Evolutionary conservation across 2,113 vertebrate genomes (phyloP).

Genomic region (Pteropus alecto): DNA sequence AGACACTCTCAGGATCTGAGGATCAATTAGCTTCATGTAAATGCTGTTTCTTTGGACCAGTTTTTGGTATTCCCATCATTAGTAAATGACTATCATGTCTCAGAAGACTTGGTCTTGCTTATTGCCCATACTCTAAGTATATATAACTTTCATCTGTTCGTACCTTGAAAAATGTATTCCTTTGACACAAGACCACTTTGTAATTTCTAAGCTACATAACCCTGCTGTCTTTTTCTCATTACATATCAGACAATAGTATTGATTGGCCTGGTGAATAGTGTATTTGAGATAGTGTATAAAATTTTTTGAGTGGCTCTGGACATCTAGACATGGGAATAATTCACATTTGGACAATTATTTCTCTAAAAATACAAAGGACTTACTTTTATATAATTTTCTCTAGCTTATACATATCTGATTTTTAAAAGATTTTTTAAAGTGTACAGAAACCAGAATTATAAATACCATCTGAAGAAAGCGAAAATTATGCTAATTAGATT

Average conservation of each 20-base stretch:
- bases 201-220: neutral
- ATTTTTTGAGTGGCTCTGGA: neutral
- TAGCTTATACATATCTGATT: neutral
- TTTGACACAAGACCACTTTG: neutral
- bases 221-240: neutral
- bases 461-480: conserved; percentile 15
- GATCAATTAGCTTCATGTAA: neutral
- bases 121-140: conserved; percentile 8
- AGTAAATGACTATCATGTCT: neutral
- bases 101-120: conserved; percentile 16
- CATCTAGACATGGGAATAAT: neutral
- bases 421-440: neutral
- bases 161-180: conserved; percentile 9
- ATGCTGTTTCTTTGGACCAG: neutral
- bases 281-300: neutral
- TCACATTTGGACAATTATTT: neutral
- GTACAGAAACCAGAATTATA: neutral
- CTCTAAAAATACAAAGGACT: neutral
- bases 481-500: neutral
- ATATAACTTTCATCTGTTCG: neutral
- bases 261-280: neutral
- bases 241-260: conserved; percentile 13
- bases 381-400: neutral
- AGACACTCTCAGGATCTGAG: neutral
- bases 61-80: neutral